Evolutionary conservation across 2,113 vertebrate genomes (phyloP), one percentile per base, ranked within the genome.

Genomic region (Rattus rattus): DNA sequence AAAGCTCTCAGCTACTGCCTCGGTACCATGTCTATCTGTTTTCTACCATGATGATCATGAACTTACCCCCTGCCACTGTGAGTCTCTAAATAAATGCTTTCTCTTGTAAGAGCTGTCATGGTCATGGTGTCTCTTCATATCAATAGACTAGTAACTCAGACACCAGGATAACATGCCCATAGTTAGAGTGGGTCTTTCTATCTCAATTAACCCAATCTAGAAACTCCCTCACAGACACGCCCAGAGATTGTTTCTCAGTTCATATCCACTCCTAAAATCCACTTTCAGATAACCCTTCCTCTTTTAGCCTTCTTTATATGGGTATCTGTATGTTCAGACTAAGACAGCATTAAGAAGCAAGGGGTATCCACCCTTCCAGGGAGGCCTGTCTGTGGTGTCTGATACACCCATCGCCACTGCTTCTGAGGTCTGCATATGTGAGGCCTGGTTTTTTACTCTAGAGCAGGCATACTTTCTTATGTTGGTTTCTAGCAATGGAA

Each of bases 321-420:
- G 43, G 63, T 22, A 69, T 77, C 24, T 36, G 5, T 67, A 19
- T 9, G 39, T 11, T 87, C 56, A 52, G 49, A 7, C 20, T 7
- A n/a, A 9, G 30, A 26, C 14, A 81, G 49, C 63, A 43, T 13
- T 7, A 14, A 86, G 52, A 93, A 90, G 47, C 0, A 75, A 43
- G n/a, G 33, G 26, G 28, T 13, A 16, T 14, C 28, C 2, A 7
- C 2, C 3, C 2, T 75, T n/a, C 43, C 47, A 33, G 43, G 4
- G 75, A 69, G 16, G 0, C 47, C 49, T 70, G n/a, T 7, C 54
- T 26, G 16, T 20, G 28, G 28, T 11, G 17, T 33, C 16, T 13
- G 9, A 28, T 5, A 20, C 0, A n/a, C 26, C 24, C 1, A 22
- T 1, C 1, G 10, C 16, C 1, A 22, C 1, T 1, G 10, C 16